These are phyloP conservation scores for Gobiocypris rarus DNA, from an alignment of 2,113 vertebrate genomes.

Conservation along the genomic window DNA sequence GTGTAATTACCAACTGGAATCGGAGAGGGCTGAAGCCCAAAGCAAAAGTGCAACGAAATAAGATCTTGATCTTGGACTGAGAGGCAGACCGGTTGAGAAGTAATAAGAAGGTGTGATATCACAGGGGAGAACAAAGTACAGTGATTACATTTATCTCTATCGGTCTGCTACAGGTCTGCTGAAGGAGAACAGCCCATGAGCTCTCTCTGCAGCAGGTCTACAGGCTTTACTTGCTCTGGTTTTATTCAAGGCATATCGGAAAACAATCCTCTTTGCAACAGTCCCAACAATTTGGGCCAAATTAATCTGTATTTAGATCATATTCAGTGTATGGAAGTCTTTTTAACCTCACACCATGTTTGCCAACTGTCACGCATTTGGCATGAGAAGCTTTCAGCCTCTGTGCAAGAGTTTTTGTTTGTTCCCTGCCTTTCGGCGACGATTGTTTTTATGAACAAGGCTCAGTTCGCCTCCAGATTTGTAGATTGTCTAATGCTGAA, in stretches of 20 bases:
- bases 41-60: conserved; percentile 71
- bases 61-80: conserved; percentile 70
- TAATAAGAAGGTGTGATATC: conserved; percentile 71
- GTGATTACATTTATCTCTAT: conserved; percentile 79
- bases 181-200: conserved; percentile 61
- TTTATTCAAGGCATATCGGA: conserved; percentile 67
- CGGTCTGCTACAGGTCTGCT: conserved; percentile 68
- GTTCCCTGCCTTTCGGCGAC: too few species aligned
- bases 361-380: too few species aligned
- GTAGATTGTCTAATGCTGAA: too few species aligned
- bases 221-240: conserved; percentile 47
- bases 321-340: too few species aligned
- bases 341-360: too few species aligned
- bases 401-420: too few species aligned
- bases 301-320: background rate
- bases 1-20: conserved; percentile 70
- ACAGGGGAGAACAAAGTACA: conserved; percentile 74
- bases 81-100: conserved; percentile 64
- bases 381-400: too few species aligned
- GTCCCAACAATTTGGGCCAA: background rate
- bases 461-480: too few species aligned
- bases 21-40: conserved; percentile 51
- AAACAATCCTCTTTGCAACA: conserved; percentile 30
- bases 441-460: too few species aligned
- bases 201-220: conserved; percentile 58